Conservation (phyloP, 2,888 invertebrate genomes). For the Listrodromus nycthemerus region DNA sequence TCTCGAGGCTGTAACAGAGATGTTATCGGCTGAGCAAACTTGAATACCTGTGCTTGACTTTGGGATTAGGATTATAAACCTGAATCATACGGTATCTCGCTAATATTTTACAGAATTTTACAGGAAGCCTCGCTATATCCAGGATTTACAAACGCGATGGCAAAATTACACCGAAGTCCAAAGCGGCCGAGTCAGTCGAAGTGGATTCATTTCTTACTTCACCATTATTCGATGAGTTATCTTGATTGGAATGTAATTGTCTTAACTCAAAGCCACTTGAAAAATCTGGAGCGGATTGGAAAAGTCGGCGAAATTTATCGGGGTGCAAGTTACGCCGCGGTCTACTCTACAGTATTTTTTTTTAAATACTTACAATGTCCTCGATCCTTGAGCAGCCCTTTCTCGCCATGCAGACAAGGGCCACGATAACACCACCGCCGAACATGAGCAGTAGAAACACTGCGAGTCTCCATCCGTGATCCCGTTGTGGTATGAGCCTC, state of each 20-base stretch:
- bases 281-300: no score
- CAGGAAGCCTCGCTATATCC: no score
- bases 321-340: no score
- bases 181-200: neutral
- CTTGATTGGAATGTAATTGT: no score
- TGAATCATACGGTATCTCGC: conserved; percentile 12
- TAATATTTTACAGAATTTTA: conserved; percentile 3
- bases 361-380: conserved; percentile 81
- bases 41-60: no score
- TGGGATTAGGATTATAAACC: neutral
- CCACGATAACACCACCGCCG: conserved; percentile 81
- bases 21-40: no score
- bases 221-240: no score
- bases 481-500: conserved; percentile 80
- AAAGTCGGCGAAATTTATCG: no score
- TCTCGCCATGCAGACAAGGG: conserved; percentile 80
- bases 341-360: neutral
- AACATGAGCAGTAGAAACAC: conserved; percentile 82
- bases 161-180: no score
- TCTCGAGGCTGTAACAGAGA: no score
- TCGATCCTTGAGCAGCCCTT: conserved; percentile 82
- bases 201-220: no score
- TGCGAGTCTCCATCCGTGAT: conserved; percentile 82
- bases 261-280: no score
- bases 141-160: neutral